These are phyloP conservation scores for Argyrosomus japonicus DNA, from an alignment of 2,113 vertebrate species.

Conservation along the genomic window DNA sequence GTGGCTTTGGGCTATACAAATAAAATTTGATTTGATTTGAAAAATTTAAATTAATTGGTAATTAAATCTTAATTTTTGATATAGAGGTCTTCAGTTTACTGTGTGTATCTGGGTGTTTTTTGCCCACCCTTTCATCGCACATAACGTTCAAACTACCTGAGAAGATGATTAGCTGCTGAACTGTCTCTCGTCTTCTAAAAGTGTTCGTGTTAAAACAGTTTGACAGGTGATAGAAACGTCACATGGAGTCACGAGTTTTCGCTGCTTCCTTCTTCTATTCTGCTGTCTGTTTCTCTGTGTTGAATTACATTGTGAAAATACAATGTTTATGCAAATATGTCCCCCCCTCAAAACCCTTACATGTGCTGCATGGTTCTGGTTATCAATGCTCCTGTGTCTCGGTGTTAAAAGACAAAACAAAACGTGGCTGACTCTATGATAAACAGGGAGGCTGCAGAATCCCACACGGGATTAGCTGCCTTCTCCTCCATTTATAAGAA, in stretches of 20 bases:
- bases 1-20: too few species aligned
- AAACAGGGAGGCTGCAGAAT: constrained; percentile 35
- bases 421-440: constrained; percentile 9
- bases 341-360: background rate
- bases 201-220: background rate
- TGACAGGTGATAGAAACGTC: background rate
- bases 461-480: constrained; percentile 46
- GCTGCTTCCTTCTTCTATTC: background rate
- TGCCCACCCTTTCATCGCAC: background rate
- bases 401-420: background rate
- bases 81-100: background rate
- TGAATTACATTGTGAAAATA: constrained; percentile 2
- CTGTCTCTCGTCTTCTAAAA: background rate
- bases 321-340: background rate
- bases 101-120: background rate
- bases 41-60: background rate
- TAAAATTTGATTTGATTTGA: too few species aligned
- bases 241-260: background rate
- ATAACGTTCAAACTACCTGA: background rate
- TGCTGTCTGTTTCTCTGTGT: constrained; percentile 12
- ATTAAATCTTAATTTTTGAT: background rate
- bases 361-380: background rate
- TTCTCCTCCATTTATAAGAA: constrained; percentile 38
- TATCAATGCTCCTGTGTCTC: background rate
- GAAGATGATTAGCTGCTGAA: background rate